phyloP scores from a whole-genome alignment of 2,888 invertebrate genomes.

The Ecliptopera silaceata region DNA sequence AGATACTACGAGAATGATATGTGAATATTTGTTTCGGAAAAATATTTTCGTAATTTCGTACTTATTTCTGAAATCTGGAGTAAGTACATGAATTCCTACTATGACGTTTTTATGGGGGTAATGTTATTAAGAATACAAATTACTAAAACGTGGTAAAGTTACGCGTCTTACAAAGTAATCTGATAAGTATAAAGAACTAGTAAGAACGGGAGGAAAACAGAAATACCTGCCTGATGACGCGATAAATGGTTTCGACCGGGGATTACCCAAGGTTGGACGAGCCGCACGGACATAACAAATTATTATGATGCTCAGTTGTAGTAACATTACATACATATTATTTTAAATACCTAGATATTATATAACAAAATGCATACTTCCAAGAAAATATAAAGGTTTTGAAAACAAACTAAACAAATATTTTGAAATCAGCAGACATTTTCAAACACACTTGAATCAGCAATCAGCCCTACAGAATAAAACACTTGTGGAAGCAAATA shows the following conservation, averaged over 20 bases:
- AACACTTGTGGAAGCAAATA: constrained; percentile 31
- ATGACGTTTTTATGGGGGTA: background rate
- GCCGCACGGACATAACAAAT: constrained; percentile 17
- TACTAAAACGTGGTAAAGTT: background rate
- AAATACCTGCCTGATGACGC: constrained; percentile 16
- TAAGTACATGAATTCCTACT: background rate
- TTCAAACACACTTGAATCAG: constrained; percentile 20
- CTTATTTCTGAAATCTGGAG: background rate
- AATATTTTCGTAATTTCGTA: background rate
- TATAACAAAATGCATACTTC: background rate
- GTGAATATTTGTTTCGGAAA: background rate
- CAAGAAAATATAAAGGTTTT: constrained; percentile 1
- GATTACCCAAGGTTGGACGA: constrained; percentile 24
- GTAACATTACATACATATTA: background rate
- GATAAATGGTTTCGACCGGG: constrained; percentile 21
- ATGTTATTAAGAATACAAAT: background rate
- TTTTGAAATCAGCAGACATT: constrained; percentile 11
- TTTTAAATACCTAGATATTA: too few relatives aligned
- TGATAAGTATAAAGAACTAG: background rate
- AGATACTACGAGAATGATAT: background rate
- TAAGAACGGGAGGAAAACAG: constrained; percentile 10
- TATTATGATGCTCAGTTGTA: constrained; percentile 8
- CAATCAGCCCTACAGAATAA: constrained; percentile 15
- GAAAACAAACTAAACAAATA: constrained; percentile 8
- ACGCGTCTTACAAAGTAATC: background rate